Conservation (phyloP, 1,140 invertebrate genomes). For the Atopsyche davidsoni region DNA sequence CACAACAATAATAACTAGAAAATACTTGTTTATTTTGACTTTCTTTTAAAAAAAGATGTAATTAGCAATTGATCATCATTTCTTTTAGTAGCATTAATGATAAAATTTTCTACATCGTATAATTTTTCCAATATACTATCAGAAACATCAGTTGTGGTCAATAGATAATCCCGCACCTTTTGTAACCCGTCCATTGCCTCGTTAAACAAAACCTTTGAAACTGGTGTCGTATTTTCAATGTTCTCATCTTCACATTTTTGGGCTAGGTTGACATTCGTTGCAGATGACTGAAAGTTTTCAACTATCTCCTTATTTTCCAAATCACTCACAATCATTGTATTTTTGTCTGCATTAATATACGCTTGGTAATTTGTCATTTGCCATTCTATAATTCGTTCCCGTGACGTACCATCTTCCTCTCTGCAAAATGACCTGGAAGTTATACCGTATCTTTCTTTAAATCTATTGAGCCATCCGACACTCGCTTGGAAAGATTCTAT, state of each 20-base stretch:
- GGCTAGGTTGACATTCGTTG: not conserved
- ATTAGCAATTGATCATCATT: not conserved
- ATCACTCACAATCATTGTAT: not conserved
- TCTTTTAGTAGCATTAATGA: not conserved
- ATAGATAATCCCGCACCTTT: not conserved
- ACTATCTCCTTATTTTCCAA: not conserved
- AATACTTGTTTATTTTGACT: not conserved
- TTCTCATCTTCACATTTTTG: not conserved
- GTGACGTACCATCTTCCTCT: not conserved
- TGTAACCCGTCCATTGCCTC: not conserved
- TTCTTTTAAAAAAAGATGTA: not conserved
- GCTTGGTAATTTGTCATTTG: not conserved
- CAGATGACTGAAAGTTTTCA: not conserved
- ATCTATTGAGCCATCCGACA: not conserved
- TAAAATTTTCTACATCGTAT: not conserved
- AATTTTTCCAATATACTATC: not conserved
- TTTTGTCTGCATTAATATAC: not conserved
- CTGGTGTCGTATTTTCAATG: not conserved
- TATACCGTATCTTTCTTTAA: not conserved
- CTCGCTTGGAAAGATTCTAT: not conserved
- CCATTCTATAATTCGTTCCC: not conserved
- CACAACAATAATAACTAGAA: not conserved
- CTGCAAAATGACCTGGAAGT: not conserved
- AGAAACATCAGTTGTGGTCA: not conserved
- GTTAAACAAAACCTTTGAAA: not conserved